Evolutionary conservation across 2,113 vertebrate species (phyloP).

Genomic region (Tiliqua scincoides): DNA sequence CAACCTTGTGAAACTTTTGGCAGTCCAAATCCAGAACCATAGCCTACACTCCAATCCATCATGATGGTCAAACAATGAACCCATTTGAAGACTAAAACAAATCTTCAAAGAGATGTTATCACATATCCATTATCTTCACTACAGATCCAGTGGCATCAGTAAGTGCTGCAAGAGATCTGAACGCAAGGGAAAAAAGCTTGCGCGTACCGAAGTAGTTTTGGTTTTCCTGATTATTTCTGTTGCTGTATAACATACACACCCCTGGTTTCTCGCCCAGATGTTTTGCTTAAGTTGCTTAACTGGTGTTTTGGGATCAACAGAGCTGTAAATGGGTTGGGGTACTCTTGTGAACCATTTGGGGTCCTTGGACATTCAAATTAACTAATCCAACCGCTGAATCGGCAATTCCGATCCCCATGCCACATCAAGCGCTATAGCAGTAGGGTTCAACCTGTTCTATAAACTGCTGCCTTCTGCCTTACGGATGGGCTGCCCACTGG

Average conservation of each 20-base stretch:
- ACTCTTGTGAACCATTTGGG: neutral
- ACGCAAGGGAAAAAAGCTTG: neutral
- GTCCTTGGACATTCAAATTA: neutral
- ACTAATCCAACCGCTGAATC: too few species aligned
- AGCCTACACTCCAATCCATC: neutral
- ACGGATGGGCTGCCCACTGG: too few species aligned
- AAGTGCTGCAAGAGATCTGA: neutral
- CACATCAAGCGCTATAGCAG: neutral
- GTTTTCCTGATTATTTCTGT: neutral
- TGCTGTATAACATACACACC: too few species aligned
- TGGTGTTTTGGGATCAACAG: neutral
- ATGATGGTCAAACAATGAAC: neutral
- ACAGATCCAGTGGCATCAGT: neutral
- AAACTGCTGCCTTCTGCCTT: too few species aligned
- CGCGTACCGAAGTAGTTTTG: too few species aligned
- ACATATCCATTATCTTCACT: neutral
- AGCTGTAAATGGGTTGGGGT: neutral
- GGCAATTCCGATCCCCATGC: too few species aligned
- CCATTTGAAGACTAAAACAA: neutral
- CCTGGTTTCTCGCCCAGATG: neutral
- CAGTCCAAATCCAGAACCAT: neutral
- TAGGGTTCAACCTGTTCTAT: neutral
- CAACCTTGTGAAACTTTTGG: neutral
- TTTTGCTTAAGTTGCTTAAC: neutral
- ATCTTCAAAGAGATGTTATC: neutral